Base-by-base conservation (phyloP, 2,113 vertebrate species). In the Varanus komodoensis region DNA sequence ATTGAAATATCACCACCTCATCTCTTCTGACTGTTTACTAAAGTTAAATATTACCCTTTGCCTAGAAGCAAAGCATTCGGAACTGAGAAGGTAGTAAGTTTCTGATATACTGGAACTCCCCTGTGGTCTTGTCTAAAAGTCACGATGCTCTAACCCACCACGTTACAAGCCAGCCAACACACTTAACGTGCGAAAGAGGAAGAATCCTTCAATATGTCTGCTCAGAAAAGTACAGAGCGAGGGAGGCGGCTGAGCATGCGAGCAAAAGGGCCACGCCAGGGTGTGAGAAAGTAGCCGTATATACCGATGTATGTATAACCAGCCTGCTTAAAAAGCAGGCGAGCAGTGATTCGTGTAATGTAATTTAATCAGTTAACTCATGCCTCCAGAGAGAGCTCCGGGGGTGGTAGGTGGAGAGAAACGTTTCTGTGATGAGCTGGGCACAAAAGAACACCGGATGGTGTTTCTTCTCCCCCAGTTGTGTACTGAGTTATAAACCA, bases 251-350 rank as follows among this genome's bases (percentile, higher is more conserved):
- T 0, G 2, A 83, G 21, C 9, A 21, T 0, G 0, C 44, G 34
- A 67, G 11, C 75, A 29, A 87, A 64, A 80, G 12, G 38, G 34
- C 71, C 38, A 71, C 34, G 34, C 54, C 54, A 3, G 32, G 29
- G 6, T 68, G 61, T 74, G 87, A 94, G 88, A 87, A 86, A 85
- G 83, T 34, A 83, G 73, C 68, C 89, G 0, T 84, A 82, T 6
- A 0, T 87, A 75, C 0, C 3, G 85, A 89, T 91, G 67, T 25
- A 52, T 32, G 82, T 84, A 90, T 89, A 92, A 92, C 81, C 91
- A 87, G 91, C 90, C 93, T 96, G 90, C 92, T 96, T 93, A 89
- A 92, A 92, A 94, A 95, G 93, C 88, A 95, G 23, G 93, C 89
- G 87, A 90, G 92, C 89, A 15, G 69, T 86, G 93, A 96, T 90